Conservation (phyloP, 2,113 vertebrate species). For the Oreochromis spilurus region DNA sequence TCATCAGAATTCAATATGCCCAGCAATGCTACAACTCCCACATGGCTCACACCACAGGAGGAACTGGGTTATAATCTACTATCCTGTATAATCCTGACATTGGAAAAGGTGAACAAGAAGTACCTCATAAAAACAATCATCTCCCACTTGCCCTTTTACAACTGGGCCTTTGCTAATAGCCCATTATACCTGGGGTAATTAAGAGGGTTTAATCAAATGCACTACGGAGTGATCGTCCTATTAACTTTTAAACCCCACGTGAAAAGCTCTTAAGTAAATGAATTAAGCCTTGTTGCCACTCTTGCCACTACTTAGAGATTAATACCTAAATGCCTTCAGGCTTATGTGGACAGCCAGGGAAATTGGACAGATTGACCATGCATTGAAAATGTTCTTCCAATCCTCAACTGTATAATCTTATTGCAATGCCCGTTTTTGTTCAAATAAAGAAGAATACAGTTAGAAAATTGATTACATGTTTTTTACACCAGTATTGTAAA, state of each 20-base stretch:
- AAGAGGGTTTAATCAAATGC: slow-evolving; percentile 74
- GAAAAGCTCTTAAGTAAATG: slow-evolving; percentile 72
- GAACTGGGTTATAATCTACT: slow-evolving; percentile 16
- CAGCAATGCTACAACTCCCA: not conserved
- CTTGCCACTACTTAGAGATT: slow-evolving; percentile 62
- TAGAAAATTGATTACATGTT: not conserved
- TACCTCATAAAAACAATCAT: slow-evolving; percentile 65
- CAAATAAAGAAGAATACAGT: not conserved
- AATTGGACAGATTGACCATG: slow-evolving; percentile 53
- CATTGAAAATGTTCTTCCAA: not conserved
- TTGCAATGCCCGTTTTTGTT: not conserved
- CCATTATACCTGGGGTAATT: slow-evolving; percentile 72
- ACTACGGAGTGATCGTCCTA: slow-evolving; percentile 65
- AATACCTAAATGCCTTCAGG: slow-evolving; percentile 57
- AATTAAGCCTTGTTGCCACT: slow-evolving; percentile 68
- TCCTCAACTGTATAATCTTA: not conserved
- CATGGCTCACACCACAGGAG: not conserved
- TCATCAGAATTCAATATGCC: not conserved
- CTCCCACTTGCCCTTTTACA: slow-evolving; percentile 69
- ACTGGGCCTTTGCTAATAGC: slow-evolving; percentile 66
- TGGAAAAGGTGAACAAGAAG: slow-evolving; percentile 57
- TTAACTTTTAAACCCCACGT: slow-evolving; percentile 73
- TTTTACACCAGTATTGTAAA: not conserved
- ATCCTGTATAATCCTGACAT: slow-evolving; percentile 50
- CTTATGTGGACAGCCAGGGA: slow-evolving; percentile 37